Evolutionary conservation across 2,113 vertebrate species (phyloP), one percentile per base, ranked within the genome.

Genomic region (Fulica atra): DNA sequence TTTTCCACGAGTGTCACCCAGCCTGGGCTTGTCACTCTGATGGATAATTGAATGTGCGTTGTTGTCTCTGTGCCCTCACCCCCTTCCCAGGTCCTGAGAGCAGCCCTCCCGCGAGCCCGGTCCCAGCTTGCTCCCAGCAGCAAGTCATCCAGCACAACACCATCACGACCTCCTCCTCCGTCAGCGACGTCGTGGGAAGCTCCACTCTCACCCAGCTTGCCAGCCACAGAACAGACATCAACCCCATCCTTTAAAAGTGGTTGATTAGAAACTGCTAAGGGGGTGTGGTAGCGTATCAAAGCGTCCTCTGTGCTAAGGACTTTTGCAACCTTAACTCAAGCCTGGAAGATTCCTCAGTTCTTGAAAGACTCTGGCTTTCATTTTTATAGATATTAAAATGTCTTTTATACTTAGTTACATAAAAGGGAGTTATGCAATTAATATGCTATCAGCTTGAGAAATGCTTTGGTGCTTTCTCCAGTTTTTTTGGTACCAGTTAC

Each of bases 101-200:
- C 95, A 99, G 99, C 89, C 99, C 99, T 76, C 99, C 99, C 3
- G 98, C 98, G 24, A 99, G 99, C 95, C 99, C 99, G 0, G 97
- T 98, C 79, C 98, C 99, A 61, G 98, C 98, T 50, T 99, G 99
- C 96, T 99, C 99, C 72, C 99, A 99, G 98, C 99, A 99, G 97
- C 99, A 99, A 96, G 99, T 99, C 98, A 99, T 99, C 97, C 99
- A 99, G 98, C 99, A 99, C 98, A 99, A 99, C 98, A 99, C 99
- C 98, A 99, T 99, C 98, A 99, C 99, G 40, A 99, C 99, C 92
- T 99, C 99, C 96, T 99, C 99, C 46, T 98, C 99, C 0, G 98
- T 99, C 98, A 99, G 98, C 7, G 98, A 98, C 84, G 98, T 98
- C 12, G 98, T 98, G 91, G 99, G 99, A 97, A 98, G 98, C 97